These are phyloP conservation scores for Protaetia brevitarsis DNA, from an alignment of 1,140 invertebrate genomes.

Conservation along the genomic window DNA sequence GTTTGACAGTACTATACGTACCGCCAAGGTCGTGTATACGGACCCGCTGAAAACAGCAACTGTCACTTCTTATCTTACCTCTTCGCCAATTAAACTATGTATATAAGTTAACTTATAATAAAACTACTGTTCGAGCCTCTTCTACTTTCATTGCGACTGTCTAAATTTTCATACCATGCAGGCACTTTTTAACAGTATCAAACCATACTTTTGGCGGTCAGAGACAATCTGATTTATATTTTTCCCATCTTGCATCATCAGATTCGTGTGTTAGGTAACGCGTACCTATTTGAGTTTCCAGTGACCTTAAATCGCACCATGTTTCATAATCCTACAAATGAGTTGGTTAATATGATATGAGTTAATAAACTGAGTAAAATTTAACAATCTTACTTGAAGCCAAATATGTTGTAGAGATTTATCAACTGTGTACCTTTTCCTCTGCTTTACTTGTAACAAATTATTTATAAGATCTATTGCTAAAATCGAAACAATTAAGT, in stretches of 20 bases:
- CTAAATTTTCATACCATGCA: conserved; percentile 39
- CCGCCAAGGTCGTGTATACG: too few species aligned
- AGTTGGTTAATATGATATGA: neutral
- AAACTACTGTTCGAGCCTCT: neutral
- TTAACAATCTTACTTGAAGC: conserved; percentile 73
- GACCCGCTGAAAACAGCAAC: too few species aligned
- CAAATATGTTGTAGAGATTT: conserved; percentile 93
- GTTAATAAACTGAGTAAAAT: neutral
- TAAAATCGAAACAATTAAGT: conserved; percentile 52
- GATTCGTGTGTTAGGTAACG: conserved; percentile 95
- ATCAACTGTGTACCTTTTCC: conserved; percentile 94
- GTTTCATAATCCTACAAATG: conserved; percentile 83
- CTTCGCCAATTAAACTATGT: conserved; percentile 12
- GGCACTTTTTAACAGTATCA: conserved; percentile 45
- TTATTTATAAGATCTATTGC: conserved; percentile 98
- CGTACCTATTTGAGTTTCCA: conserved; percentile 79
- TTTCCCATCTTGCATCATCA: conserved; percentile 88
- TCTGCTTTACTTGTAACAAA: conserved; percentile 96
- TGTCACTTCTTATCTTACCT: too few species aligned
- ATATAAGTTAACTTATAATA: conserved; percentile 21
- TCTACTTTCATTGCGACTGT: neutral
- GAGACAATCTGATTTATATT: conserved; percentile 37
- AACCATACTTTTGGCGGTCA: conserved; percentile 47
- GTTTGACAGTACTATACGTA: too few species aligned
- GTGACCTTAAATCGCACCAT: conserved; percentile 87